Percentiles rank a stretch among this genome's conserved stretches.
Conservation (phyloP, 2,888 invertebrate species). For the Eurytoma californica region DNA sequence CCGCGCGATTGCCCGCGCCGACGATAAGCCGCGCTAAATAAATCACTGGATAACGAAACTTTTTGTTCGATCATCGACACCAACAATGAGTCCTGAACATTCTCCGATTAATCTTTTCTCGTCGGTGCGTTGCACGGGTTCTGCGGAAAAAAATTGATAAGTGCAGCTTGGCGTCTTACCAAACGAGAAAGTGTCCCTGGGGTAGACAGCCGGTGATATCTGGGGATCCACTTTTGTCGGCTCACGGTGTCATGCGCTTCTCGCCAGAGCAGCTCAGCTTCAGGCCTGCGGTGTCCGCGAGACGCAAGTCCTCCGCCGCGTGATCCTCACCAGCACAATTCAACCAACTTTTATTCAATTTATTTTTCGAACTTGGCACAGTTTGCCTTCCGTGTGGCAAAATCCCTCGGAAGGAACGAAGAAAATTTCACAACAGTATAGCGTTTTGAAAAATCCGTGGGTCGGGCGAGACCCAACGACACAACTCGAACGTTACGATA, state of each 20-base stretch:
- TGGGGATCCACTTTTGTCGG: slow-evolving; percentile 67
- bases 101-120: no score
- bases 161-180: slow-evolving; percentile 64
- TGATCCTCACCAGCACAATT: slow-evolving; percentile 32
- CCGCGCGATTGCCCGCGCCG: no score
- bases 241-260: slow-evolving; percentile 31
- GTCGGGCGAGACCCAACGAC: not conserved
- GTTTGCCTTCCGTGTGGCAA: not conserved
- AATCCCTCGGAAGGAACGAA: not conserved
- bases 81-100: no score
- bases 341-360: slow-evolving; percentile 8
- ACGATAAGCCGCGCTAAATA: no score
- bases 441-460: no score
- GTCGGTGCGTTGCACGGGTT: not conserved
- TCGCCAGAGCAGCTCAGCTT: slow-evolving; percentile 21
- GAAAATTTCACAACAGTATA: slow-evolving; percentile 7
- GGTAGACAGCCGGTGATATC: slow-evolving; percentile 59
- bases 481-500: not conserved
- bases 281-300: not conserved
- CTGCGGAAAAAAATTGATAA: not conserved
- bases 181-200: slow-evolving; percentile 70
- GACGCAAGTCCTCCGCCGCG: not conserved
- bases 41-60: no score
- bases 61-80: no score
- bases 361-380: slow-evolving; percentile 1